phyloP scores from a whole-genome alignment of 2,113 vertebrate genomes.

The Penelope pileata region DNA sequence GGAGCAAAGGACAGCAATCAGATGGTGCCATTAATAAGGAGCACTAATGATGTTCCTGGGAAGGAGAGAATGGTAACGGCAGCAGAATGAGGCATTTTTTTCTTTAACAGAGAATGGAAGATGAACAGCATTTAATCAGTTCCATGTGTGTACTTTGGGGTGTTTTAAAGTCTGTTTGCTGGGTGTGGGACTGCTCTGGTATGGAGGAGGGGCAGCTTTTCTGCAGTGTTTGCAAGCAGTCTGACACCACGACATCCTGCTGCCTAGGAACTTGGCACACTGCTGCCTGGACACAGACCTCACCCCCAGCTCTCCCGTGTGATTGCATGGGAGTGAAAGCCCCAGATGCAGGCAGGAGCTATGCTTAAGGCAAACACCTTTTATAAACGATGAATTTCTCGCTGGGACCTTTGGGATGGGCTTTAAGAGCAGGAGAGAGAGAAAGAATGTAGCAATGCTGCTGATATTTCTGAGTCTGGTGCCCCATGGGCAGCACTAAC shows the following conservation, averaged over 20 bases:
- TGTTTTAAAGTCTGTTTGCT: background rate
- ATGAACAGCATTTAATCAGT: background rate
- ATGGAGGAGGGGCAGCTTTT: background rate
- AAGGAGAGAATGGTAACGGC: background rate
- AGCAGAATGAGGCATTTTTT: background rate
- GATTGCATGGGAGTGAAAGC: background rate
- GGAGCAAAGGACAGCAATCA: background rate
- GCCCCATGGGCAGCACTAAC: background rate
- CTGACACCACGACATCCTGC: background rate
- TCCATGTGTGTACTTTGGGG: background rate
- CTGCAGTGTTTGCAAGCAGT: background rate
- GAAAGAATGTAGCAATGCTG: fast-evolving
- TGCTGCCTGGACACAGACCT: fast-evolving
- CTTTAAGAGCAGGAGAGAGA: background rate
- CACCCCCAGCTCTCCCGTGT: fast-evolving
- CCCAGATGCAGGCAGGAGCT: background rate
- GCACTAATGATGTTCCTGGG: background rate
- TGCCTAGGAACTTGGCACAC: background rate
- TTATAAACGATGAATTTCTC: background rate
- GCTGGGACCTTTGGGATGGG: background rate
- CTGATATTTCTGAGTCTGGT: background rate
- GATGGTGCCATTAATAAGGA: background rate
- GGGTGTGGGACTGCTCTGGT: background rate
- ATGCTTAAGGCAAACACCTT: background rate
- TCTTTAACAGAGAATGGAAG: background rate